Percentiles rank a stretch among this genome's conserved stretches.
These are phyloP conservation scores for Coreoperca whiteheadi DNA, from an alignment of 2,113 vertebrate species.

Conservation along the genomic window DNA sequence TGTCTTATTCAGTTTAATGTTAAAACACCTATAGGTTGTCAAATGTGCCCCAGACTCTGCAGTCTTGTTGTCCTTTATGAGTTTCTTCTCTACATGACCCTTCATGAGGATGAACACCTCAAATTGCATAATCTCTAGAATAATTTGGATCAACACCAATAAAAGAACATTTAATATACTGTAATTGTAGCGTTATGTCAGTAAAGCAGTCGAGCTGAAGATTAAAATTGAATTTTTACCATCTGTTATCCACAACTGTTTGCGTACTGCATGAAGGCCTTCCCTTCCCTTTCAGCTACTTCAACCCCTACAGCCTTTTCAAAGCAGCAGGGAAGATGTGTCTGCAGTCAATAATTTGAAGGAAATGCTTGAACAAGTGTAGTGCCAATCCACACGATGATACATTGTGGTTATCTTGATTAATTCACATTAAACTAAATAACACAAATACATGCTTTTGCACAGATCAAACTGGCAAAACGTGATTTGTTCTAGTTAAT, in stretches of 20 bases:
- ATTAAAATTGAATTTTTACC: not conserved
- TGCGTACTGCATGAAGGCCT: not conserved
- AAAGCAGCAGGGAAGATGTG: not conserved
- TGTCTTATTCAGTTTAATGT: no score
- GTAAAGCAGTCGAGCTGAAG: not conserved
- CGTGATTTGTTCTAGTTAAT: not conserved
- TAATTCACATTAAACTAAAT: not conserved
- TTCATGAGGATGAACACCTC: not conserved
- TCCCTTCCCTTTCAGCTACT: not conserved
- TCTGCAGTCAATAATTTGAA: constrained; percentile 4
- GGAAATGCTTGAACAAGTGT: not conserved
- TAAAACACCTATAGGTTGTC: no score
- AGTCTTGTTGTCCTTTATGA: no score
- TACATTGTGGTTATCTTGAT: not conserved
- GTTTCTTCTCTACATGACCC: not conserved
- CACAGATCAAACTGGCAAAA: not conserved
- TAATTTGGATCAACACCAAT: constrained; percentile 6
- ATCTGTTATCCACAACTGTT: constrained; percentile 15
- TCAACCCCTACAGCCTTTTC: constrained; percentile 3
- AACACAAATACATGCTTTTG: not conserved
- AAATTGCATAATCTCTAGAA: not conserved
- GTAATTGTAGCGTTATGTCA: not conserved
- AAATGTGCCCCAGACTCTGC: no score
- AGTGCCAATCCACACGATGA: not conserved
- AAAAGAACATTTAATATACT: not conserved